Percentiles rank a stretch among this genome's conserved stretches.
These are phyloP conservation scores for Listronotus oregonensis DNA, from an alignment of 1,140 invertebrate species.

Conservation along the genomic window DNA sequence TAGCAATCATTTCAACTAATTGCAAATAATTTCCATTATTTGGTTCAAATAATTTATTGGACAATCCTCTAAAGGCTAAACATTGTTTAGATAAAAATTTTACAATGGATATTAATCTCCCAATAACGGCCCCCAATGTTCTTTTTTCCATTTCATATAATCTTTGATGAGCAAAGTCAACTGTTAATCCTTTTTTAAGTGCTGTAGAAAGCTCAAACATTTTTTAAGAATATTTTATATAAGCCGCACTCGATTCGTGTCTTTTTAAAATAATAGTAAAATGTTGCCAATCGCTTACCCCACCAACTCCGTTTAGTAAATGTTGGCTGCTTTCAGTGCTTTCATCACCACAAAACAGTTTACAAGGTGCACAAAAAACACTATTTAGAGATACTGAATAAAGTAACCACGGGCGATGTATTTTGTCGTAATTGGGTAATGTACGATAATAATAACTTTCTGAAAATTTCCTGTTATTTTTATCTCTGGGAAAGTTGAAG, in stretches of 20 bases:
- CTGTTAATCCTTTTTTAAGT: constrained; percentile 11
- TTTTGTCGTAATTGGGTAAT: constrained; percentile 15
- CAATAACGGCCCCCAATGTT: constrained; percentile 6
- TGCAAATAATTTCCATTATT: constrained; percentile 27
- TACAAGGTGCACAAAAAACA: constrained; percentile 17
- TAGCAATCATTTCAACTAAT: constrained; percentile 21
- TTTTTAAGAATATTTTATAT: constrained; percentile 18
- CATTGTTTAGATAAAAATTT: constrained; percentile 16
- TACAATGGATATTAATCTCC: constrained; percentile 17
- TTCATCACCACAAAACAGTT: constrained; percentile 14
- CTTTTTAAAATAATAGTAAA: constrained; percentile 15
- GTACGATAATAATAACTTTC: constrained; percentile 16
- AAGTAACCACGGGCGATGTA: constrained; percentile 14
- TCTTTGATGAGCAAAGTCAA: constrained; percentile 14
- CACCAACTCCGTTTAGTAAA: constrained; percentile 9
- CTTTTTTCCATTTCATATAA: constrained; percentile 23
- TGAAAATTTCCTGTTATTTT: constrained; percentile 17
- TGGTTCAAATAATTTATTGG: constrained; percentile 15
- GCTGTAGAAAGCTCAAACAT: constrained; percentile 16
- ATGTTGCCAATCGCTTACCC: constrained; percentile 14
- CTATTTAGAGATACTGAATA: constrained; percentile 21
- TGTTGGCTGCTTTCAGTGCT: constrained; percentile 4
- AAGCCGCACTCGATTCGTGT: constrained; percentile 13
- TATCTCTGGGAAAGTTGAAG: constrained; percentile 13
- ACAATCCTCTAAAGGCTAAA: constrained; percentile 21